These are phyloP conservation scores for Euwallacea similis DNA, from an alignment of 1,140 invertebrate genomes.

Conservation along the genomic window DNA sequence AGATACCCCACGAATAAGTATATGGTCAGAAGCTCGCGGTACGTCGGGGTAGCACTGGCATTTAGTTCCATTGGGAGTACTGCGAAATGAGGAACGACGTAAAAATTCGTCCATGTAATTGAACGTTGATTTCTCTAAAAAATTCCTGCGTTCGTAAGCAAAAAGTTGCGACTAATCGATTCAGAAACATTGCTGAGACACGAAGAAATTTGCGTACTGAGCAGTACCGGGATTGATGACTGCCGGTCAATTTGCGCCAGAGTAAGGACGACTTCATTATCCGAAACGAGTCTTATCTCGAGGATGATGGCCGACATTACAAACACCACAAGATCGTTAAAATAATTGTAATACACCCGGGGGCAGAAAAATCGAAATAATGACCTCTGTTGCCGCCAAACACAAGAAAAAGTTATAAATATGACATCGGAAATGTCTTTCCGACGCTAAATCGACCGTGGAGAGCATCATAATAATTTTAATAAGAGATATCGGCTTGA, in stretches of 20 bases:
- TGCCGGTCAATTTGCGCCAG: background rate
- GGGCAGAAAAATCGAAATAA: conserved; percentile 8
- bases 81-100: too few relatives aligned
- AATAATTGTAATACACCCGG: conserved; percentile 16
- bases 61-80: too few relatives aligned
- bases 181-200: too few relatives aligned
- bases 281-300: conserved; percentile 12
- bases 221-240: background rate
- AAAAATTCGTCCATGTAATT: too few relatives aligned
- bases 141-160: too few relatives aligned
- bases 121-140: too few relatives aligned
- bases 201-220: too few relatives aligned
- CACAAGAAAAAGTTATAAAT: background rate
- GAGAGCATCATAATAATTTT: conserved; percentile 7
- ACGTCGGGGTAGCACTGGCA: too few relatives aligned
- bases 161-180: too few relatives aligned
- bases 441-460: conserved; percentile 10
- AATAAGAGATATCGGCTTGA: conserved; percentile 5
- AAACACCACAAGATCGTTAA: conserved; percentile 16
- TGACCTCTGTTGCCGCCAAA: conserved; percentile 8
- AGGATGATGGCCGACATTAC: conserved; percentile 6
- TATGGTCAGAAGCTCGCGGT: too few relatives aligned
- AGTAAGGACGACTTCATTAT: conserved; percentile 13
- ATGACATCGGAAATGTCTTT: conserved; percentile 22
- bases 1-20: too few relatives aligned